phyloP scores from a whole-genome alignment of 2,888 invertebrate species.

The Pyralis farinalis region DNA sequence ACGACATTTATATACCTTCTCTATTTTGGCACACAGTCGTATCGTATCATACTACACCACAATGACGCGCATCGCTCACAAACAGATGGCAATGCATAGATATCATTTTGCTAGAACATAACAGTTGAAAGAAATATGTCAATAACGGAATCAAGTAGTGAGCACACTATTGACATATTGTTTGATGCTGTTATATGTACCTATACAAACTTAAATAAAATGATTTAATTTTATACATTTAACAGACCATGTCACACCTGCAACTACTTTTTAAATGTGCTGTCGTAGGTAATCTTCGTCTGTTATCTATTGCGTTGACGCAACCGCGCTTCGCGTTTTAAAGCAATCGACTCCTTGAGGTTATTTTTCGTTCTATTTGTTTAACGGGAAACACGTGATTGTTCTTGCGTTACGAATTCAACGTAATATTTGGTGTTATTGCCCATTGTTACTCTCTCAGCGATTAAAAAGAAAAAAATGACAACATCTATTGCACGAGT shows the following conservation, averaged over 20 bases:
- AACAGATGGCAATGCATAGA: constrained; percentile 55
- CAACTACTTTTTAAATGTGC: neutral
- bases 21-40: no score
- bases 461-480: constrained; percentile 25
- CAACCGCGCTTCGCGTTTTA: neutral
- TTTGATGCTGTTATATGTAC: no score
- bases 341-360: neutral
- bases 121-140: constrained; percentile 9
- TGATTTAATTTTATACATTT: neutral
- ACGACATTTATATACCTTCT: no score
- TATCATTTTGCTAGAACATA: constrained; percentile 63
- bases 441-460: constrained; percentile 37
- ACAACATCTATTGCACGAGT: no score
- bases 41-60: no score
- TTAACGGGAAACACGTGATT: constrained; percentile 10
- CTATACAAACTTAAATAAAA: no score
- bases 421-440: constrained; percentile 32
- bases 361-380: constrained; percentile 8
- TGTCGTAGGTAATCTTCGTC: neutral
- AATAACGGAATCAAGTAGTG: neutral
- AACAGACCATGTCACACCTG: neutral
- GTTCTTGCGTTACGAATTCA: constrained; percentile 20
- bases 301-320: neutral
- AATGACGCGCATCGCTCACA: constrained; percentile 10
- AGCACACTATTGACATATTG: no score